Percentiles rank a stretch among this genome's conserved stretches.
Evolutionary conservation across 2,888 invertebrate species (phyloP).

Genomic region (Hartigia nigra): DNA sequence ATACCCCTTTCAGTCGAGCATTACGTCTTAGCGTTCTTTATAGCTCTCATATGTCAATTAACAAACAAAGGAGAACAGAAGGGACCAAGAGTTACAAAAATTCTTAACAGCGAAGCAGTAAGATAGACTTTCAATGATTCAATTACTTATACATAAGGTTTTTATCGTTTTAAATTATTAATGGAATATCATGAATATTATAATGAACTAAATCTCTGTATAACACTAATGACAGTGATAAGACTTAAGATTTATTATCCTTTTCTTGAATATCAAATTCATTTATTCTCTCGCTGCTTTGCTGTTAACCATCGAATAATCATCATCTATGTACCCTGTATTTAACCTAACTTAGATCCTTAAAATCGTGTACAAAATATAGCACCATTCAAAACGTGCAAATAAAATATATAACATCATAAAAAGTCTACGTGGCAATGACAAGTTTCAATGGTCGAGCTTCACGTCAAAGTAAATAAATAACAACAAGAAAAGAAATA

Average conservation of each 20-base stretch:
- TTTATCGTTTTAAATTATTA: background rate
- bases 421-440: background rate
- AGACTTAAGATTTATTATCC: background rate
- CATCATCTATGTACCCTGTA: background rate
- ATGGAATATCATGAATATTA: background rate
- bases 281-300: background rate
- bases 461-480: background rate
- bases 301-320: background rate
- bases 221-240: background rate
- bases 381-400: background rate
- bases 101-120: background rate
- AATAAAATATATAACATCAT: background rate
- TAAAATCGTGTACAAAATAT: background rate
- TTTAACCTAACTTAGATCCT: background rate
- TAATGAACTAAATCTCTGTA: too few relatives aligned
- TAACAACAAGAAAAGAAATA: background rate
- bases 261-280: background rate
- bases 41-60: background rate
- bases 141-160: background rate
- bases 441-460: background rate
- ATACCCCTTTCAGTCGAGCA: background rate
- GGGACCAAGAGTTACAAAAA: background rate
- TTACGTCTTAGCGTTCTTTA: background rate
- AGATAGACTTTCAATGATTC: background rate
- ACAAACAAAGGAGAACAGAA: background rate